A percentile compares a stretch with the other conserved stretches of the same genome.
phyloP scores from a whole-genome alignment of 2,113 vertebrate species.

The Uria lomvia region DNA sequence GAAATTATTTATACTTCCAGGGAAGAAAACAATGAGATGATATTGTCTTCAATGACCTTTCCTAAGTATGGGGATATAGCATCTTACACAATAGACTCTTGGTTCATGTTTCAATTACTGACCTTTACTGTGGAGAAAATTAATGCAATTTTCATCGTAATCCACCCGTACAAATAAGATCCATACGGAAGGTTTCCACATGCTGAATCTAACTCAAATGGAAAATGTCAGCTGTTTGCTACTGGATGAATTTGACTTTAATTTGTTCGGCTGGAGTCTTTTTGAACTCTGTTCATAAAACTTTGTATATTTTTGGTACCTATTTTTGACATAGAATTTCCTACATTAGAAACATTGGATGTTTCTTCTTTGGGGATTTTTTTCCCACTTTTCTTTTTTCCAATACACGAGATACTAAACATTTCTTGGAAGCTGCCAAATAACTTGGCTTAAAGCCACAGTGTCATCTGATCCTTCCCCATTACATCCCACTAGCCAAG shows the following conservation, averaged over 20 bases:
- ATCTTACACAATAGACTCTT: constrained; percentile 75
- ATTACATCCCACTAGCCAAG: neutral
- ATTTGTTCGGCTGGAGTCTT: constrained; percentile 59
- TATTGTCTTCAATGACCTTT: constrained; percentile 75
- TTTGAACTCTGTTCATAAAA: constrained; percentile 32
- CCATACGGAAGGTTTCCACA: constrained; percentile 69
- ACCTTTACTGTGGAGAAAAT: constrained; percentile 78
- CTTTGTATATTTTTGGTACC: constrained; percentile 4
- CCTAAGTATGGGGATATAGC: constrained; percentile 70
- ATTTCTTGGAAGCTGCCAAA: neutral
- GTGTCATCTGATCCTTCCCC: neutral
- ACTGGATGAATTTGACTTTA: constrained; percentile 65
- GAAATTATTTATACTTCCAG: constrained; percentile 72
- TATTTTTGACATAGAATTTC: constrained; percentile 24
- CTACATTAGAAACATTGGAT: neutral
- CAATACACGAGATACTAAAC: neutral
- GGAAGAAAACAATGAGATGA: constrained; percentile 74
- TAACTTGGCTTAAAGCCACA: neutral
- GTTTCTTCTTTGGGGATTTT: neutral
- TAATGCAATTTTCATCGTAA: constrained; percentile 79
- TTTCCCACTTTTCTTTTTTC: neutral
- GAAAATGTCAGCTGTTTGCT: constrained; percentile 74
- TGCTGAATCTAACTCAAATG: constrained; percentile 74
- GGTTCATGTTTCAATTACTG: constrained; percentile 78
- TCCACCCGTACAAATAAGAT: constrained; percentile 76